phyloP scores from a whole-genome alignment of 2,888 invertebrate genomes.

The Dolomedes plantarius region DNA sequence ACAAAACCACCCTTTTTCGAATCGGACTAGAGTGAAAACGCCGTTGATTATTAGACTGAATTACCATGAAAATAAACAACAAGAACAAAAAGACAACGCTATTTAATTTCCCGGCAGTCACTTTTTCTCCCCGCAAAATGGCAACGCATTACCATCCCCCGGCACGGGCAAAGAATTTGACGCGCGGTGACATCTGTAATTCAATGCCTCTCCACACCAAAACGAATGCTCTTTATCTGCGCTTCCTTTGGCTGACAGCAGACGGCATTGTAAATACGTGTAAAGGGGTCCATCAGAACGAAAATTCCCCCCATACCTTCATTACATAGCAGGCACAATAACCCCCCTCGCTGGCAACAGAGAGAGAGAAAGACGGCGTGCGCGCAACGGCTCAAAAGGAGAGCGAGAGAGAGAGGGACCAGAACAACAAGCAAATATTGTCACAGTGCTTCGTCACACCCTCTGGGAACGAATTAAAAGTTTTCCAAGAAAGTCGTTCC shows the following conservation, averaged over 20 bases:
- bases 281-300: background rate
- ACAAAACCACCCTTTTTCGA: too few species aligned
- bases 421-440: constrained; percentile 9
- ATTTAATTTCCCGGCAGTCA: too few species aligned
- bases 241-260: background rate
- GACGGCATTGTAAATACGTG: background rate
- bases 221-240: background rate
- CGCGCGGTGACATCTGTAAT: background rate
- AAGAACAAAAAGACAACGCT: too few species aligned
- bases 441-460: background rate
- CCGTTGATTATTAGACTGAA: too few species aligned
- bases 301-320: background rate
- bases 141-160: too few species aligned
- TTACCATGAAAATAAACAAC: too few species aligned
- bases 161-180: too few species aligned
- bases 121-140: too few species aligned
- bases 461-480: constrained; percentile 50
- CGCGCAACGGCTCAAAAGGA: background rate
- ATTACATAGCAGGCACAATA: background rate
- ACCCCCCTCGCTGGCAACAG: background rate
- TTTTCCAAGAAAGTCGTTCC: constrained; percentile 24
- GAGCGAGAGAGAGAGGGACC: background rate
- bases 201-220: background rate
- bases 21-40: too few species aligned
- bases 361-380: too few species aligned